Conservation (phyloP, 2,113 vertebrate species). For the Isurus oxyrinchus region DNA sequence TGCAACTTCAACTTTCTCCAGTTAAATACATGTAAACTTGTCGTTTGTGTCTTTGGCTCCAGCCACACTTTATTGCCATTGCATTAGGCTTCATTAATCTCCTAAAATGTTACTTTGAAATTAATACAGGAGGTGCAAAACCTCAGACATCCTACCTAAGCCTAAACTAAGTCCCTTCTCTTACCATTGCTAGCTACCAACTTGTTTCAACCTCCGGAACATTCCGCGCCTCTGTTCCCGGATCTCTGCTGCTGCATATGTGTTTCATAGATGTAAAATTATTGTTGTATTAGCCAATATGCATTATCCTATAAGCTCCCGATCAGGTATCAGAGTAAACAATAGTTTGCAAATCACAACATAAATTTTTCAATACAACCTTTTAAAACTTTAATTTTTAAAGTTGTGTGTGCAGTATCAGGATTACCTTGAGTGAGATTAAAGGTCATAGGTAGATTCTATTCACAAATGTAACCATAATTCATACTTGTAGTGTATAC, state of each 20-base stretch:
- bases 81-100: not conserved
- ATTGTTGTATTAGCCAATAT: not conserved
- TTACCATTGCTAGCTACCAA: not conserved
- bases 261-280: not conserved
- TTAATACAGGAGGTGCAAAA: not conserved
- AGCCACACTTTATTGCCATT: not conserved
- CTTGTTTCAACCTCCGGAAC: not conserved
- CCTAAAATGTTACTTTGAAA: not conserved
- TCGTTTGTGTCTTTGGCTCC: not conserved
- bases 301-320: not conserved
- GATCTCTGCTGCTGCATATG: not conserved
- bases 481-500: not conserved
- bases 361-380: not conserved
- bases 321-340: not conserved
- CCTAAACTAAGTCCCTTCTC: not conserved
- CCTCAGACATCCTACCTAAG: not conserved
- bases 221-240: not conserved
- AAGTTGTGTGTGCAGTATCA: not conserved
- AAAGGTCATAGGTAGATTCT: not conserved
- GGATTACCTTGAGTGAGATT: not conserved
- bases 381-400: not conserved
- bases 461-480: not conserved
- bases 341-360: not conserved
- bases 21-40: not conserved
- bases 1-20: not conserved